Conservation (phyloP, 2,113 vertebrate species). For the Epinephelus fuscoguttatus region DNA sequence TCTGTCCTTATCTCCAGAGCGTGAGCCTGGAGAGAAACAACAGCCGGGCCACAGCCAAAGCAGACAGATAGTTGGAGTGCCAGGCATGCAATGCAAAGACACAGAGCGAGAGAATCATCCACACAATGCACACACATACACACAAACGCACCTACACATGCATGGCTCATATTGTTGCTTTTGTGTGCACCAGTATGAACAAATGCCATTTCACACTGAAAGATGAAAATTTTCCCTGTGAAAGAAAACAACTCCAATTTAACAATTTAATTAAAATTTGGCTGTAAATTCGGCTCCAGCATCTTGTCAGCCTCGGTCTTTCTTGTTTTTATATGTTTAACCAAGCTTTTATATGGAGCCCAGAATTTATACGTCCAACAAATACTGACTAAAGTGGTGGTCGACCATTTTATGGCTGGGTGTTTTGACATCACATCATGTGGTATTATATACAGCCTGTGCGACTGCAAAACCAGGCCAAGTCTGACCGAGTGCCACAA, state of each 20-base stretch:
- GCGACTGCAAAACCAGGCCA: constrained; percentile 53
- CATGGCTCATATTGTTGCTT: constrained; percentile 33
- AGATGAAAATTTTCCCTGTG: constrained; percentile 22
- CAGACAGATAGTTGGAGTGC: constrained; percentile 79
- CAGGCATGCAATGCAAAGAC: constrained; percentile 75
- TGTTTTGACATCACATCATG: constrained; percentile 69
- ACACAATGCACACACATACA: constrained; percentile 6
- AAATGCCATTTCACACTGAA: constrained; percentile 42
- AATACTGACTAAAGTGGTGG: constrained; percentile 48
- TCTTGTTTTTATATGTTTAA: constrained; percentile 33
- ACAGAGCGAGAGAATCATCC: constrained; percentile 48
- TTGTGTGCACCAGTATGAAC: constrained; percentile 35
- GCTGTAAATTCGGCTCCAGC: constrained; percentile 8
- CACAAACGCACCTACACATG: background rate
- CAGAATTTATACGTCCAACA: constrained; percentile 40
- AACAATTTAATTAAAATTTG: constrained; percentile 45
- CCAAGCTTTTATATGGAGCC: constrained; percentile 40
- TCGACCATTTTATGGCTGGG: constrained; percentile 50
- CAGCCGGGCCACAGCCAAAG: constrained; percentile 73
- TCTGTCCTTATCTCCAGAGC: constrained; percentile 81
- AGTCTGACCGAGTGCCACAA: constrained; percentile 54
- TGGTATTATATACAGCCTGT: constrained; percentile 61
- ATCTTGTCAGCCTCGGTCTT: constrained; percentile 33
- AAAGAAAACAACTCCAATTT: constrained; percentile 24
- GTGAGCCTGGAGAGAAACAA: constrained; percentile 80